Evolutionary conservation across 2,888 invertebrate genomes (phyloP), one percentile per base, ranked within the genome.

Genomic region (Orthonevra nobilis): DNA sequence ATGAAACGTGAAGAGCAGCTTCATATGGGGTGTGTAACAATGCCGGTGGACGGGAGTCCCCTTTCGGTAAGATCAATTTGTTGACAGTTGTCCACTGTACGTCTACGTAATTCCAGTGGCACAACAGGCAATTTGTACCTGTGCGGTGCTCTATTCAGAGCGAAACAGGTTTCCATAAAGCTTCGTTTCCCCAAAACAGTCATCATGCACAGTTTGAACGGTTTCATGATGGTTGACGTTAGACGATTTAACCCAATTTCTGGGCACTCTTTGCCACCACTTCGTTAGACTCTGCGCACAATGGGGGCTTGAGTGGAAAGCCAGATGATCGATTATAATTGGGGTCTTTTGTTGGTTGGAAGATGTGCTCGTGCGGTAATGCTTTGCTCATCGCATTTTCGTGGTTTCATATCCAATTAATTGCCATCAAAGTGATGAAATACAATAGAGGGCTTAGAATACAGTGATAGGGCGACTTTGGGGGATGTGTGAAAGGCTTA

Each of bases 241-340:
- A 7, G 12, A 42, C 26, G 64, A 34, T 34, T 66, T 66, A 66
- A 46, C 66, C 66, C 36, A 66, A 19, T 56, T 66, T 56, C 6
- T n/a, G 14, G 20, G 3, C 20, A 23, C 14, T 34, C 28, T 14
- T 36, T 28, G 19, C 17, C 36, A 26, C 14, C 23, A 44, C 36
- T 23, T 52, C 15, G 32, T 26, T 17, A 46, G 54, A 28, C 7
- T 3, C 14, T 38, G 10, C 1, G 30, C 15, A 64, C 30, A 64
- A 42, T 64, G 50, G 42, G n/a, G 32, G 42, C 34, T 64, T 26
- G 34, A 44, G 52, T 26, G 52, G 34, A 38, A 64, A 30, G 20
- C 17, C 3, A 56, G 46, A 26, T 56, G 46, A 66, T 66, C 28
- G 54, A 56, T 34, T 44, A 46, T 46, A 56, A 66, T 66, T 56